Conservation (phyloP, 2,113 vertebrate genomes). For the human region GRCh38 chr14:26045501-26046000, state of each 20-base stretch:
- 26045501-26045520: neutral
- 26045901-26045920: conserved; percentile 43
- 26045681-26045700: neutral
- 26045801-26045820: neutral
- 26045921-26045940: conserved; percentile 50
- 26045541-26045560: rapidly evolving
- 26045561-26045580: neutral
- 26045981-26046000: conserved; percentile 50
- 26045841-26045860: conserved; percentile 30
- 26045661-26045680: neutral
- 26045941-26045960: neutral
- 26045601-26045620: neutral
- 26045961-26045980: neutral
- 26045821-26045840: conserved; percentile 1
- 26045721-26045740: neutral
- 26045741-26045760: neutral
- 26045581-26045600: neutral
- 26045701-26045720: neutral
- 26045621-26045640: neutral
- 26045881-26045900: conserved; percentile 64
- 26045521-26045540: neutral
- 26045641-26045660: neutral
- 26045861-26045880: conserved; percentile 38
- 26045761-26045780: neutral
- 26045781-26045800: neutral